Percentiles rank a stretch among this genome's conserved stretches.
These are phyloP conservation scores for Cydia amplana DNA, from an alignment of 1,140 invertebrate species.

Conservation along the genomic window DNA sequence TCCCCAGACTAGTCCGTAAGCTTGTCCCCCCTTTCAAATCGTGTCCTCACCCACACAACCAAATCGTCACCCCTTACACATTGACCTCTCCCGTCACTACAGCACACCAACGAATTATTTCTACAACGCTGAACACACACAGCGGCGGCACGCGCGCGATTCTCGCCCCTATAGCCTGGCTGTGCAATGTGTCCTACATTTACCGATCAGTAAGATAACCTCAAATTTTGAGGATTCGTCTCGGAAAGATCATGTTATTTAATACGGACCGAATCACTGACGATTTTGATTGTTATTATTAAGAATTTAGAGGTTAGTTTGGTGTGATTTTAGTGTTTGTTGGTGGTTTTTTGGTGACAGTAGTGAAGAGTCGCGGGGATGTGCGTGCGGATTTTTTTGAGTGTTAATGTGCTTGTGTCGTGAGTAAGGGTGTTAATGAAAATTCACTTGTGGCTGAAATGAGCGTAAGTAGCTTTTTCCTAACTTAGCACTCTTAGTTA, in stretches of 20 bases:
- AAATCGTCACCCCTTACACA: slow-evolving; percentile 30
- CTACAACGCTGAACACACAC: slow-evolving; percentile 50
- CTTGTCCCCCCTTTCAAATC: background rate
- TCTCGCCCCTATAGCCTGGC: slow-evolving; percentile 60
- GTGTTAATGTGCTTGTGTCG: slow-evolving; percentile 49
- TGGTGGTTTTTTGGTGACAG: slow-evolving; percentile 32
- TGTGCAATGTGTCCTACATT: slow-evolving; percentile 69
- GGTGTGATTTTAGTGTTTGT: slow-evolving; percentile 42
- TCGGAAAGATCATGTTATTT: slow-evolving; percentile 45
- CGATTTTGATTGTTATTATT: slow-evolving; percentile 34
- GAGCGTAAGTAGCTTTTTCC: slow-evolving; percentile 50
- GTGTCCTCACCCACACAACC: slow-evolving; percentile 38
- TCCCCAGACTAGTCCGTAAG: background rate
- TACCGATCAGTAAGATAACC: slow-evolving; percentile 70
- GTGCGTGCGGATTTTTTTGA: slow-evolving; percentile 22
- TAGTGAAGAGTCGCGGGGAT: slow-evolving; percentile 1
- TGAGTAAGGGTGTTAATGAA: slow-evolving; percentile 36
- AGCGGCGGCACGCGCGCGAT: slow-evolving; percentile 48
- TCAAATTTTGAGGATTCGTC: slow-evolving; percentile 66
- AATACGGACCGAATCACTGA: slow-evolving; percentile 23
- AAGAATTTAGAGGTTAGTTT: slow-evolving; percentile 41
- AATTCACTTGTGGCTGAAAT: slow-evolving; percentile 44
- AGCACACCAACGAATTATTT: slow-evolving; percentile 34
- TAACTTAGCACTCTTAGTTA: background rate
- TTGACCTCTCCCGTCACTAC: slow-evolving; percentile 32